These are phyloP conservation scores for Pagrus major DNA, from an alignment of 2,113 vertebrate genomes.

Conservation along the genomic window DNA sequence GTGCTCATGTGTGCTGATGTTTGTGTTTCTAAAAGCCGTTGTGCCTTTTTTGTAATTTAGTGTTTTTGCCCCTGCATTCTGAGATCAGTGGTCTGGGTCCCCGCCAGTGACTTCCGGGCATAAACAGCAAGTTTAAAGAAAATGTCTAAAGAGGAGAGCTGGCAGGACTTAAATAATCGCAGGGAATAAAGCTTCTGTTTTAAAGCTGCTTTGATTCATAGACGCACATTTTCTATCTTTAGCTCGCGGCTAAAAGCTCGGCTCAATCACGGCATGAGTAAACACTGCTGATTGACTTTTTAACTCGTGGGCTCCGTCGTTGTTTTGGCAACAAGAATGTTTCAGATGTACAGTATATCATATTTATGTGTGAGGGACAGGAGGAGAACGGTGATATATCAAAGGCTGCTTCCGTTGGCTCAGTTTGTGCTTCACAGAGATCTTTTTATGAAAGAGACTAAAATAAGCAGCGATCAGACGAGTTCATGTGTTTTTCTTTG, in stretches of 20 bases:
- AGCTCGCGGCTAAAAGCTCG: background rate
- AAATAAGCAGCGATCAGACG: background rate
- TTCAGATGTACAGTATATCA: slow-evolving; percentile 28
- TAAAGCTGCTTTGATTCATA: slow-evolving; percentile 58
- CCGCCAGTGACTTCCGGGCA: slow-evolving; percentile 39
- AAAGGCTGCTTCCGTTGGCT: slow-evolving; percentile 13
- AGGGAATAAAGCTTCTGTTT: slow-evolving; percentile 46
- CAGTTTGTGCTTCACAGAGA: background rate
- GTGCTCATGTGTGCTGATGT: background rate
- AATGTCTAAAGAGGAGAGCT: slow-evolving; percentile 44
- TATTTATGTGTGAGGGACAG: slow-evolving; percentile 3
- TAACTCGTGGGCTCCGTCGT: slow-evolving; percentile 25
- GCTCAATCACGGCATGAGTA: slow-evolving; percentile 24
- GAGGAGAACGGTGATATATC: slow-evolving; percentile 10
- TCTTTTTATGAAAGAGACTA: background rate
- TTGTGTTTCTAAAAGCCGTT: background rate
- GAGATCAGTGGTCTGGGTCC: slow-evolving; percentile 21
- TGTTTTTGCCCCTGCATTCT: background rate
- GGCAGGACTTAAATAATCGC: slow-evolving; percentile 46
- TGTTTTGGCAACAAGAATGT: background rate
- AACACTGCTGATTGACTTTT: slow-evolving; percentile 51
- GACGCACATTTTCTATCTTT: slow-evolving; percentile 32
- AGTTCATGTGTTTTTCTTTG: slow-evolving; percentile 15
- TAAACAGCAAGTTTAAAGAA: slow-evolving; percentile 42
- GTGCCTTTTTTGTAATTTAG: background rate